Percentiles rank a stretch among this genome's conserved stretches.
Evolutionary conservation across 2,113 vertebrate species (phyloP).

Genomic region (Myiopsitta monachus): DNA sequence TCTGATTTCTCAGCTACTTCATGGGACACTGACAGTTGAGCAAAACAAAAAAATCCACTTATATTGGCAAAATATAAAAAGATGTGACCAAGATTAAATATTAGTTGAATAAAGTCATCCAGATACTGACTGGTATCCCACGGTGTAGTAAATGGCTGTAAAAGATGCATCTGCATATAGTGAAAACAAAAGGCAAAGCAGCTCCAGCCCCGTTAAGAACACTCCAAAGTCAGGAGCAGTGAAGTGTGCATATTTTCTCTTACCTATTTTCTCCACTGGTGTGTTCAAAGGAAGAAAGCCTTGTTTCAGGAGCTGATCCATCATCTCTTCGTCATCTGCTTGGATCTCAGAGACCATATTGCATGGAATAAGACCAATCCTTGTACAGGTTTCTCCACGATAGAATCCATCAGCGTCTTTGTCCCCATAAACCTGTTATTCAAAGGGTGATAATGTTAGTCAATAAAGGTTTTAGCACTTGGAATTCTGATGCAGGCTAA

Average conservation of each 20-base stretch:
- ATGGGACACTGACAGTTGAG: neutral
- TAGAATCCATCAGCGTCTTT: conserved; percentile 97
- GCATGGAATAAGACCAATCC: conserved; percentile 92
- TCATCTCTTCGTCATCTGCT: conserved; percentile 92
- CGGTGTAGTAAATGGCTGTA: neutral
- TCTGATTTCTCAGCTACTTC: neutral
- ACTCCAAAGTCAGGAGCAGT: neutral
- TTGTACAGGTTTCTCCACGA: conserved; percentile 86
- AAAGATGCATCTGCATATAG: neutral
- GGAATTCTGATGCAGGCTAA: neutral
- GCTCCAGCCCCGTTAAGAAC: neutral
- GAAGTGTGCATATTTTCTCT: fast-evolving
- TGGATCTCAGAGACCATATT: conserved; percentile 99
- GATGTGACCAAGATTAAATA: neutral
- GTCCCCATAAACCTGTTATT: conserved; percentile 87
- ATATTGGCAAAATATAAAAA: neutral
- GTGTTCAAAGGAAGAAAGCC: conserved; percentile 96
- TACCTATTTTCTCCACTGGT: conserved; percentile 92
- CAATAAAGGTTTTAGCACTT: neutral
- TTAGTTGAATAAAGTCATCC: neutral
- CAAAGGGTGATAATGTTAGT: fast-evolving
- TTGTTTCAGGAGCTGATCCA: conserved; percentile 93
- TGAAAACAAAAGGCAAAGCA: neutral
- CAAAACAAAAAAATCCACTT: neutral
- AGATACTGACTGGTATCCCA: neutral